Evolutionary conservation across 1,140 invertebrate genomes (phyloP).

Genomic region (Lordiphosa collinella): DNA sequence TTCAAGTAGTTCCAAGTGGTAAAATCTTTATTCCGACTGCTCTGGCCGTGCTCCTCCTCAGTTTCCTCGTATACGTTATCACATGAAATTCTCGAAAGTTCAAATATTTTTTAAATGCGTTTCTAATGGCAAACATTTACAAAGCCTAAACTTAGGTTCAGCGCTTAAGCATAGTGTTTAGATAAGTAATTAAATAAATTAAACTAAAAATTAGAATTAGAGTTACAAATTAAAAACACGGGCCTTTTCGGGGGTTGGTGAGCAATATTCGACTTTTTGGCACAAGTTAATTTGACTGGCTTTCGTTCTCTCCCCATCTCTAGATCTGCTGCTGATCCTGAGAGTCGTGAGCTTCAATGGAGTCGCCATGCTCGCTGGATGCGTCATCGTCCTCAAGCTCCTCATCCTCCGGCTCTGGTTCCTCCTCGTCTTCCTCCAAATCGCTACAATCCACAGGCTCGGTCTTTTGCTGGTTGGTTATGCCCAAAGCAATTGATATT

Average conservation of each 20-base stretch:
- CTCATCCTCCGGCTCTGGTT: slow-evolving; percentile 2
- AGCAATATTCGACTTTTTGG: slow-evolving; percentile 75
- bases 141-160: slow-evolving; percentile 63
- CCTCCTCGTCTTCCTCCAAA: slow-evolving; percentile 8
- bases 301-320: slow-evolving; percentile 7
- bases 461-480: slow-evolving; percentile 21
- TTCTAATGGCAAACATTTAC: slow-evolving; percentile 74
- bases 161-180: slow-evolving; percentile 34
- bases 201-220: slow-evolving; percentile 51
- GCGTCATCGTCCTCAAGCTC: slow-evolving; percentile 40
- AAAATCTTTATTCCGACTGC: too few species aligned
- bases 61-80: slow-evolving; percentile 70
- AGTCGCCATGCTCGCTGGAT: slow-evolving; percentile 46
- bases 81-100: slow-evolving; percentile 75
- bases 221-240: slow-evolving; percentile 28
- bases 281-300: slow-evolving; percentile 70
- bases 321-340: slow-evolving; percentile 48
- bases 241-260: slow-evolving; percentile 22
- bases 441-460: slow-evolving; percentile 6
- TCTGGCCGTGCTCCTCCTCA: background rate
- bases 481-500: slow-evolving; percentile 66
- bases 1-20: slow-evolving; percentile 6
- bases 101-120: slow-evolving; percentile 49
- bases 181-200: slow-evolving; percentile 67
- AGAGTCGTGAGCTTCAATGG: slow-evolving; percentile 52